Base-by-base conservation (phyloP, 1,140 invertebrate genomes). In the Asobara japonica region DNA sequence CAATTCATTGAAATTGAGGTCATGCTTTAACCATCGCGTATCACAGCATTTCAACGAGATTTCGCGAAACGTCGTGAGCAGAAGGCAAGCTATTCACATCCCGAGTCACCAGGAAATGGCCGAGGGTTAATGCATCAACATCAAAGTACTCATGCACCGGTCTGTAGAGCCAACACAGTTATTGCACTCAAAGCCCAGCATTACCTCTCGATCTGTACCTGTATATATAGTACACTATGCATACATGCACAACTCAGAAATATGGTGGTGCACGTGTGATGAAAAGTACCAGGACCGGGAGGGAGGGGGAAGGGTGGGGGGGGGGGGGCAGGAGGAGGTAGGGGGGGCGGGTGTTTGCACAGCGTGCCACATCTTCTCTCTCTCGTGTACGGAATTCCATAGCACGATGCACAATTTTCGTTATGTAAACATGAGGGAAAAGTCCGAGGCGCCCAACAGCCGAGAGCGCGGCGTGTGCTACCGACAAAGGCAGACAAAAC, bases 61-160 rank as follows among this genome's bases (percentile, higher is more conserved):
- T 51, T 29, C 22, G 29, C 25, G 18, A 3, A 38, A 51, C 13
- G 41, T 45, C 41, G 41, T 45, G n/a, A 45, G n/a, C 16, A 27
- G 8, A 29, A 18, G 60, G 16, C 27, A 22, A 68, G 11, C 48
- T 31, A 20, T 56, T 56, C n/a, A 6, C 25, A 68, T 68, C 16
- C 29, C 31, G 27, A 68, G 31, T 69, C 45, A 48, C 38, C 18
- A 31, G 27, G 29, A 45, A 45, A 25, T 48, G 48, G 20, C 33
- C 22, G 36, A 71, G 69, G 68, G 72, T 74, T 75, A 75, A 77
- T 77, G 69, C 71, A 77, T 77, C 73, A 74, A 77, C 76, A 77
- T 77, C 76, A 77, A 77, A 77, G 76, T 72, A 67, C 16, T 11
- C 38, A 60, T 36, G 29, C 20, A 51, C 61, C 27, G 10, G 61